Evolutionary conservation across 1,140 invertebrate species (phyloP).

Genomic region (Scaptodrosophila lebanonensis): DNA sequence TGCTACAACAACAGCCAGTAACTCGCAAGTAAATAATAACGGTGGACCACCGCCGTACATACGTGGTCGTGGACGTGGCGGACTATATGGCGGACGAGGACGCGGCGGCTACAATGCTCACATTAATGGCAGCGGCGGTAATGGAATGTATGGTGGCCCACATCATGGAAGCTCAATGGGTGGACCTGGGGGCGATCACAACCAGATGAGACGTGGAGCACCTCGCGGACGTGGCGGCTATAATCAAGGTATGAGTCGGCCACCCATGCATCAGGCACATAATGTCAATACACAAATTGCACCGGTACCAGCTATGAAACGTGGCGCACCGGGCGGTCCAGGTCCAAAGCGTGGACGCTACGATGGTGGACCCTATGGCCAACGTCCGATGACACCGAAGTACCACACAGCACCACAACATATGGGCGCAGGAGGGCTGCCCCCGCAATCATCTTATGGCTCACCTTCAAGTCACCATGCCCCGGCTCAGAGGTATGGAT

Average conservation of each 20-base stretch:
- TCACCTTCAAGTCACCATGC: slow-evolving; percentile 61
- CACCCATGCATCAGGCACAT: slow-evolving; percentile 72
- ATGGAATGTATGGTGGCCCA: slow-evolving; percentile 52
- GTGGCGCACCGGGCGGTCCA: slow-evolving; percentile 73
- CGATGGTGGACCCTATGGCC: slow-evolving; percentile 68
- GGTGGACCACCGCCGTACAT: slow-evolving; percentile 54
- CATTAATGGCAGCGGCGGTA: slow-evolving; percentile 54
- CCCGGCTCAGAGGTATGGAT: slow-evolving; percentile 57
- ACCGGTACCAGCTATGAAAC: slow-evolving; percentile 74
- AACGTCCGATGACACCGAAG: slow-evolving; percentile 70
- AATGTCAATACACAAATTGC: slow-evolving; percentile 75
- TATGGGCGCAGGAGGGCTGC: slow-evolving; percentile 35
- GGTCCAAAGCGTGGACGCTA: slow-evolving; percentile 74
- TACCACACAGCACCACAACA: slow-evolving; percentile 66
- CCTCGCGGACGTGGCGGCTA: slow-evolving; percentile 71
- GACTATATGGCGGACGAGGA: slow-evolving; percentile 6
- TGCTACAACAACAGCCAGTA: slow-evolving; percentile 19
- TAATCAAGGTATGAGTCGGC: slow-evolving; percentile 69
- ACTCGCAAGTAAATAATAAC: slow-evolving; percentile 44
- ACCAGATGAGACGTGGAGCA: slow-evolving; percentile 64
- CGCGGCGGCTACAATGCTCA: slow-evolving; percentile 68
- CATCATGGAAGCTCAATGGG: slow-evolving; percentile 55
- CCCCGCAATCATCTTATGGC: slow-evolving; percentile 54
- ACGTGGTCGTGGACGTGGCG: slow-evolving; percentile 63
- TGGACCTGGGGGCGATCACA: slow-evolving; percentile 48